Percentiles rank a stretch among this genome's conserved stretches.
phyloP scores from a whole-genome alignment of 2,888 invertebrate genomes.

The Campoplex nolae region DNA sequence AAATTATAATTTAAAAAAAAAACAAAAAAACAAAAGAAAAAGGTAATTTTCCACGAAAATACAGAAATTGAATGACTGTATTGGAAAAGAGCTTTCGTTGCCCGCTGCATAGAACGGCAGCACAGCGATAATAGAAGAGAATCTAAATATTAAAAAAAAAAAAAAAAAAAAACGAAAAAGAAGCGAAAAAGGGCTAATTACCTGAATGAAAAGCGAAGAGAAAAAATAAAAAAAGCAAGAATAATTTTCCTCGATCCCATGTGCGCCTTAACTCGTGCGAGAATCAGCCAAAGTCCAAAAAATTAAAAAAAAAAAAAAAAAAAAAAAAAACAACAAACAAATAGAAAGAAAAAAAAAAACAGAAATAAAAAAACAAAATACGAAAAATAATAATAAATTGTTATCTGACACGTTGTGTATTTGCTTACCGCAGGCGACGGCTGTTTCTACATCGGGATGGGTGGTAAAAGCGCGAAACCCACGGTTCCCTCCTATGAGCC shows the following conservation, averaged over 20 bases:
- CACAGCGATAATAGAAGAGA: neutral
- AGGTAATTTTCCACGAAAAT: neutral
- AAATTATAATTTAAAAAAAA: neutral
- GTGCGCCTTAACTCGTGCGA: slow-evolving; percentile 63
- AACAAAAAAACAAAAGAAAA: neutral
- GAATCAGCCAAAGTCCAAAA: slow-evolving; percentile 56
- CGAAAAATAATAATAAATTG: slow-evolving; percentile 67
- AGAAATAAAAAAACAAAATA: slow-evolving; percentile 26
- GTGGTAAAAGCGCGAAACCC: slow-evolving; percentile 92
- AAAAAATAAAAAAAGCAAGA: neutral
- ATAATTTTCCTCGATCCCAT: slow-evolving; percentile 23
- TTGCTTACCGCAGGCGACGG: slow-evolving; percentile 98
- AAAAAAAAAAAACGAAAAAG: neutral
- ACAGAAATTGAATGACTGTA: neutral
- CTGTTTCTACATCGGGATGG: slow-evolving; percentile 98
- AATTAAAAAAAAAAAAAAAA: slow-evolving; percentile 30
- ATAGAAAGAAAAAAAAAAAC: slow-evolving; percentile 36
- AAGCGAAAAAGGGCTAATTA: slow-evolving; percentile 71
- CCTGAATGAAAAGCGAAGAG: slow-evolving; percentile 30
- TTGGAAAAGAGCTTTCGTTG: neutral
- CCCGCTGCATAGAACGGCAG: neutral
- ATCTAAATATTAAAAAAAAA: neutral
- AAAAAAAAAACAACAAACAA: slow-evolving; percentile 30
- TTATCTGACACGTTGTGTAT: slow-evolving; percentile 87
- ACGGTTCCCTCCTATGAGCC: slow-evolving; percentile 93